These are phyloP conservation scores for Euthynnus affinis DNA, from an alignment of 2,797 vertebrate species.

Conservation along the genomic window DNA sequence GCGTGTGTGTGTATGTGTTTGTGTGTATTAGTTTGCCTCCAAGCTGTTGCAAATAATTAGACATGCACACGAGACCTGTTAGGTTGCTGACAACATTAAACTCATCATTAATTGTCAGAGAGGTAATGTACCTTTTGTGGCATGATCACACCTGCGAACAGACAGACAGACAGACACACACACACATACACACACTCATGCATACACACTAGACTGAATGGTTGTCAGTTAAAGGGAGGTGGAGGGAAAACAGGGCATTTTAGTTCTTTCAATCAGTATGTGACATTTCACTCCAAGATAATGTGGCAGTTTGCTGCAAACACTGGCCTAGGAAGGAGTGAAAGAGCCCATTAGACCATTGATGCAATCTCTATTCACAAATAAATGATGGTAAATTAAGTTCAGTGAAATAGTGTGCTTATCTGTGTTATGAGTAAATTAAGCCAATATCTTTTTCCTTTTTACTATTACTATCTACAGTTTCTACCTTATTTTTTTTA, in stretches of 20 bases:
- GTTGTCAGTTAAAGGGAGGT: constrained; percentile 17
- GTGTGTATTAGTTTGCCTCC: constrained; percentile 50
- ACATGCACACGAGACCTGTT: constrained; percentile 72
- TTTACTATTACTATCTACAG: neutral
- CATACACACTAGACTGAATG: neutral
- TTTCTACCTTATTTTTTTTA: neutral
- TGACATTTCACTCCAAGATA: constrained; percentile 49
- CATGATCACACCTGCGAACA: constrained; percentile 37
- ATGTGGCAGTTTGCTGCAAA: constrained; percentile 42
- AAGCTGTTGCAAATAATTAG: constrained; percentile 75
- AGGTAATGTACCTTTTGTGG: constrained; percentile 60
- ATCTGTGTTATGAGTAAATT: neutral
- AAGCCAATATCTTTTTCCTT: constrained; percentile 10
- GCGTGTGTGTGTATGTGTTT: neutral
- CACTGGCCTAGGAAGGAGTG: constrained; percentile 9
- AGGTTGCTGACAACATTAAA: constrained; percentile 76
- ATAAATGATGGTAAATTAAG: constrained; percentile 16
- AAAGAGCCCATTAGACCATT: constrained; percentile 33
- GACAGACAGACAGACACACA: constrained; percentile 18
- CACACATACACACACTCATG: neutral
- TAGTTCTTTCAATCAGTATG: constrained; percentile 21
- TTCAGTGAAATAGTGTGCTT: constrained; percentile 25
- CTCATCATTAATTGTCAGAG: constrained; percentile 78
- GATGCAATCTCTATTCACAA: constrained; percentile 10
- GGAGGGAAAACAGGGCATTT: constrained; percentile 34